Base-by-base conservation (phyloP, 1,140 invertebrate species). In the Diplogasteroides magnus region DNA sequence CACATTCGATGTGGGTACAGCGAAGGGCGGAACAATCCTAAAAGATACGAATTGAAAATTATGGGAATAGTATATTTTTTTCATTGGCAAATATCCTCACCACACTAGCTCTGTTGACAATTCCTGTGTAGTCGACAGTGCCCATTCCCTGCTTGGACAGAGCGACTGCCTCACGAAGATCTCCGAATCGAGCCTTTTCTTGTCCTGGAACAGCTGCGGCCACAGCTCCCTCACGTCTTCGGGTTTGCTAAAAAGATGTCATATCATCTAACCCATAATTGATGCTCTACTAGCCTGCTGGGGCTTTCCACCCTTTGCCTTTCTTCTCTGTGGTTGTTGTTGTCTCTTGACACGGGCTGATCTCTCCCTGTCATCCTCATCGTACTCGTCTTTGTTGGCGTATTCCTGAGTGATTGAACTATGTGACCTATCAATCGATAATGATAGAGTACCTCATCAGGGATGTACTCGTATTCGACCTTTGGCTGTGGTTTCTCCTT, bases 1-100 rank as follows among this genome's bases (percentile, higher is more conserved):
- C 79, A 57, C 79, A 81, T 28, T 69, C 69, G 58, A 81, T 82
- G 59, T 81, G 81, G 15, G 79, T 81, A 68, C 79, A 81, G 61
- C 82, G 78, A 14, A 79, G 48, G 27, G 61, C 37, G 56, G 74
- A 67, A 60, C 79, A 81, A 61, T 81, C 77, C 78, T 77, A n/a
- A n/a, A n/a, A n/a, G n/a, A n/a, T n/a, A n/a, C n/a, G n/a, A n/a
- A n/a, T n/a, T n/a, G 28, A 69, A 73, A 64, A 11, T 31, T 23
- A 61, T 14, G 60, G 60, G 60, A 26, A 61, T 11, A 23, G 60
- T 61, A 13, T 11, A 23, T 14, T 23, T 61, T 23, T 11, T 61
- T 11, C 23, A 13, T 61, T 28, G 23, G 60, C 29, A 19, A 48
- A 19, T 27, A 19, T 11, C 25, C 73, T 61, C 66, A 78, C 77